Evolutionary conservation across 2,797 vertebrate species (phyloP), one percentile per base, ranked within the genome.

Genomic region (Hydrolagus colliei): DNA sequence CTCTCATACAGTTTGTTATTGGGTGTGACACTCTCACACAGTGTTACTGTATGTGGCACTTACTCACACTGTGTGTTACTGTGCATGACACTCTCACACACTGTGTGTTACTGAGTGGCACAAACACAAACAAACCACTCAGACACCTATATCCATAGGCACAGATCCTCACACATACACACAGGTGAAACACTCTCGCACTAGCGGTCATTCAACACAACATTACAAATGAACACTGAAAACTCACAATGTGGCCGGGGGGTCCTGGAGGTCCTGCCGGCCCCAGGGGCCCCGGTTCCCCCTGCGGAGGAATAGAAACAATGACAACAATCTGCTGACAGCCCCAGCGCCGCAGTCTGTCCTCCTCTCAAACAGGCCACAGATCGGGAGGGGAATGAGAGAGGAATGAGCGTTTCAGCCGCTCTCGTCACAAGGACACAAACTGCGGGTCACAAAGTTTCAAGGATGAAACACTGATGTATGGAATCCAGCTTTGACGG

Each of bases 261-360:
- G 95, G 92, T 87, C 97, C 97, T 12, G 95, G 95, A 86, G 95
- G 91, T 87, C 97, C 97, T 88, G 93, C 95, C 87, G 93, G 89
- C 89, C 97, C 97, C 89, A 95, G 94, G 63, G 92, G 92, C 71
- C 97, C 97, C 0, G 95, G 94, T 85, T 98, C 97, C 72, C 97
- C 96, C 97, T 98, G 87, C 0, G 88, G 85, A 91, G 87, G 86
- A 27, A 85, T 75, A 32, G 16, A 85, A 85, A 0, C 5, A 11
- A 14, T 27, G 12, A 59, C 18, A n/a, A 9, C 27, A 7, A 72
- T 2, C 52, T 27, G 22, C 13, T 2, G 13, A 27, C 11, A 27
- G n/a, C 13, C 6, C 67, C 27, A 3, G 1, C 63, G 4, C 27
- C 63, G 13, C 12, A 10, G 62, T 27, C 1, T 9, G 8, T 16